Evolutionary conservation across 2,113 vertebrate species (phyloP).

Genomic region (Machaerirhynchus nigripectus): DNA sequence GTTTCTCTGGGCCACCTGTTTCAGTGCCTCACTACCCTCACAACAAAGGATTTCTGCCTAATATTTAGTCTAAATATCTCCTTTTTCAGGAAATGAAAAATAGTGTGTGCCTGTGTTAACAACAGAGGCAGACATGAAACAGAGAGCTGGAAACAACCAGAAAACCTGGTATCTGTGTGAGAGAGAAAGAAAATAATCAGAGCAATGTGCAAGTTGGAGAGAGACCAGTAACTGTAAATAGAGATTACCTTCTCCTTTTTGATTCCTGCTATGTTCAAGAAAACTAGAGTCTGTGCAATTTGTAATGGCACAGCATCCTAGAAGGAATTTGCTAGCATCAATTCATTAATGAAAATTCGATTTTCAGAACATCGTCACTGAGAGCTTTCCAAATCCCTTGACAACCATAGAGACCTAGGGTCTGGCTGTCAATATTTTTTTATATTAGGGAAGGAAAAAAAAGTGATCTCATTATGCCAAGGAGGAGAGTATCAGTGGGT

Average conservation of each 20-base stretch:
- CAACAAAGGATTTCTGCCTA: not conserved
- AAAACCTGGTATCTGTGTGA: not conserved
- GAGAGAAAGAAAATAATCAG: not conserved
- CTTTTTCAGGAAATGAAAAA: not conserved
- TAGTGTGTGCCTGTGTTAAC: not conserved
- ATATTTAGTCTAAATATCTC: not conserved
- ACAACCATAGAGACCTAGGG: not conserved
- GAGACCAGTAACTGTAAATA: not conserved
- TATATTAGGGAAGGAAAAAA: not conserved
- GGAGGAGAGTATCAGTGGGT: not conserved
- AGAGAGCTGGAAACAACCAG: not conserved
- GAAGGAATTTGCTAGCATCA: not conserved
- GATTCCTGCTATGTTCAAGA: not conserved
- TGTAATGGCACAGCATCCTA: not conserved
- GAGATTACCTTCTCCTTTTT: not conserved
- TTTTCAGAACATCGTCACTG: not conserved
- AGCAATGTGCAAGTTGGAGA: not conserved
- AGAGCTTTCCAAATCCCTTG: not conserved
- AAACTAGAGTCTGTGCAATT: not conserved
- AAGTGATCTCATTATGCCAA: not conserved
- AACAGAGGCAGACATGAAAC: not conserved
- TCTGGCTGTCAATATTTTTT: not conserved
- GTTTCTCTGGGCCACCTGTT: not conserved
- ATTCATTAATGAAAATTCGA: not conserved
- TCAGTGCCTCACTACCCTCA: not conserved